A percentile compares a stretch with the other conserved stretches of the same genome.
phyloP scores from a whole-genome alignment of 2,888 invertebrate species.

The Neoitamus cyanurus region DNA sequence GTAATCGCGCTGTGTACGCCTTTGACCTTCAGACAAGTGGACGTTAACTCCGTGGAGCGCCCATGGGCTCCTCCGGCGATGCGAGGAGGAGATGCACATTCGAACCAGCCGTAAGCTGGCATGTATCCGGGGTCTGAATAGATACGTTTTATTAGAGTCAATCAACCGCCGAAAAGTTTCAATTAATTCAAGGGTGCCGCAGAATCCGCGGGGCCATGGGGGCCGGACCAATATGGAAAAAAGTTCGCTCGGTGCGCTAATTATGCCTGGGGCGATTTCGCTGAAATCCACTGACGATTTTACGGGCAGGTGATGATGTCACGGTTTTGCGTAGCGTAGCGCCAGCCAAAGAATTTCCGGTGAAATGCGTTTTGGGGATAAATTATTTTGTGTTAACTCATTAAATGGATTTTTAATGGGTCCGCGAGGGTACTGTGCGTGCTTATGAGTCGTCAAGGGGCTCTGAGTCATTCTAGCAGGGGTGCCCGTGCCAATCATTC shows the following conservation, averaged over 20 bases:
- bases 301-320: neutral
- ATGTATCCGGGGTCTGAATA: neutral
- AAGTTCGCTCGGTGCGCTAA: neutral
- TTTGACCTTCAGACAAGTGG: conserved; percentile 5
- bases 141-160: neutral
- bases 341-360: neutral
- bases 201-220: neutral
- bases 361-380: neutral
- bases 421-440: neutral
- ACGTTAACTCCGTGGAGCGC: neutral
- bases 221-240: neutral
- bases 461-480: neutral
- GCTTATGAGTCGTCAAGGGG: neutral
- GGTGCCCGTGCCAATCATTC: too few relatives aligned
- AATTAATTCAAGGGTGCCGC: neutral
- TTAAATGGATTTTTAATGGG: neutral
- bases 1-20: neutral
- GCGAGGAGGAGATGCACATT: neutral
- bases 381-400: neutral
- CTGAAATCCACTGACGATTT: neutral
- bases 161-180: conserved; percentile 1
- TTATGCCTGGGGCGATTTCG: neutral
- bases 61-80: neutral
- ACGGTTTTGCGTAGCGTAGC: neutral
- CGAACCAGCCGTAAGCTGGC: neutral